A percentile compares a stretch with the other conserved stretches of the same genome.
These are phyloP conservation scores for Marronus borbonicus DNA, from an alignment of 2,888 invertebrate genomes.

Conservation along the genomic window DNA sequence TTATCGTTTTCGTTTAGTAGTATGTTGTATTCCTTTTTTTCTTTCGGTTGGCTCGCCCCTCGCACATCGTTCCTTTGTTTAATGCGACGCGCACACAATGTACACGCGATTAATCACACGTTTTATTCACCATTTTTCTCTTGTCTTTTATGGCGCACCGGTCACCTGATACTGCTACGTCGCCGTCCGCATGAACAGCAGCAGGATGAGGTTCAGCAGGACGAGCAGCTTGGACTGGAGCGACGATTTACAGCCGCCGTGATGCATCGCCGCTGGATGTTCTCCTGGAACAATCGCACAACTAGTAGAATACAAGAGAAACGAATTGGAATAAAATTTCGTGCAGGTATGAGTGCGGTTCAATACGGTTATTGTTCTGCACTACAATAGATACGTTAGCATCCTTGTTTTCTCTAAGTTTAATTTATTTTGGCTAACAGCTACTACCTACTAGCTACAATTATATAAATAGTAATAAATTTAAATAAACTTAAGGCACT, in stretches of 20 bases:
- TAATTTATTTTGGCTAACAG: too few relatives aligned
- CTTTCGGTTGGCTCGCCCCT: neutral
- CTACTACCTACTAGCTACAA: too few relatives aligned
- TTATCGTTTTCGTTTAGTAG: conserved; percentile 34
- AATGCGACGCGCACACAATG: conserved; percentile 36
- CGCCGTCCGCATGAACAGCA: conserved; percentile 56
- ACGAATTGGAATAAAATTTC: neutral
- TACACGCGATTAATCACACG: conserved; percentile 55
- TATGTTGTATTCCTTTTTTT: neutral
- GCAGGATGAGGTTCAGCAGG: conserved; percentile 61
- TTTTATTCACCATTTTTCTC: conserved; percentile 50
- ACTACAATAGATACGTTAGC: too few relatives aligned
- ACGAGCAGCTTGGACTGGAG: conserved; percentile 64
- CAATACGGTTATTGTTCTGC: too few relatives aligned
- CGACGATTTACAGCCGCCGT: conserved; percentile 72
- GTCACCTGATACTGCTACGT: conserved; percentile 59
- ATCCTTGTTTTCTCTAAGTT: too few relatives aligned
- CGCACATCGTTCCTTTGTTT: conserved; percentile 21
- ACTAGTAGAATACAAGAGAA: conserved; percentile 35
- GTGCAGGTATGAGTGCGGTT: too few relatives aligned
- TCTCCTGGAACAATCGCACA: conserved; percentile 78
- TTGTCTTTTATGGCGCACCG: conserved; percentile 48
- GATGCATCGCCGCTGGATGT: conserved; percentile 90
- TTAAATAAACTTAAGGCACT: too few relatives aligned
- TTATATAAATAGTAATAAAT: too few relatives aligned